A percentile compares a stretch with the other conserved stretches of the same genome.
Conservation (phyloP, 2,797 vertebrate species). For the Sebastes melanostomus region DNA sequence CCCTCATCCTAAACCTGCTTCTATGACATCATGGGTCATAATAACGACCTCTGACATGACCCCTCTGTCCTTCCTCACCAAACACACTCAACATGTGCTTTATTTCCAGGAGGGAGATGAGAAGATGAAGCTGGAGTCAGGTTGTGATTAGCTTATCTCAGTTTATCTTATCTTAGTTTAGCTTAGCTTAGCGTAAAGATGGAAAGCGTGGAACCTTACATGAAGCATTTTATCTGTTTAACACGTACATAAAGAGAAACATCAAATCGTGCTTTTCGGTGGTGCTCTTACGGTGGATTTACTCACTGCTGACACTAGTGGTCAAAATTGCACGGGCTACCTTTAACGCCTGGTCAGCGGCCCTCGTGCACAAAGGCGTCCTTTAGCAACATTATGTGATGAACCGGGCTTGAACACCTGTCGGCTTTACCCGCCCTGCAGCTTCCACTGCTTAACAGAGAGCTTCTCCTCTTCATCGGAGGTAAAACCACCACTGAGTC, state of each 20-base stretch:
- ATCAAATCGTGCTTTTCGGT: background rate
- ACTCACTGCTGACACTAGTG: background rate
- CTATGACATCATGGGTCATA: background rate
- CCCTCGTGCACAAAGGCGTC: rapidly evolving
- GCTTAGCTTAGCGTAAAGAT: background rate
- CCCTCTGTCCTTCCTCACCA: background rate
- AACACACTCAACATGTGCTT: background rate
- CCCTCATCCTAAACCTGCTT: constrained; percentile 4
- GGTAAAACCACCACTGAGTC: background rate
- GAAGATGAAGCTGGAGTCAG: background rate
- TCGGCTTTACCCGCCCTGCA: background rate
- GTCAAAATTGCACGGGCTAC: background rate
- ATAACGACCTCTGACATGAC: background rate
- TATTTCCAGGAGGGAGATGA: background rate
- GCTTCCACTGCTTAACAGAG: background rate
- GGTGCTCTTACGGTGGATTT: background rate
- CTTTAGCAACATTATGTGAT: too few species aligned
- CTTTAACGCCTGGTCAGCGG: background rate
- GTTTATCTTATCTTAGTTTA: background rate
- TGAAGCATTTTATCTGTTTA: background rate
- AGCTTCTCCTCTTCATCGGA: background rate
- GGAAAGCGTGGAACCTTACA: background rate
- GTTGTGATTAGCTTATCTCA: background rate
- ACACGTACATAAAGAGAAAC: background rate
- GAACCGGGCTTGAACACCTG: background rate